These are phyloP conservation scores for Terrapene triunguis DNA, from an alignment of 2,113 vertebrate genomes.

Conservation along the genomic window DNA sequence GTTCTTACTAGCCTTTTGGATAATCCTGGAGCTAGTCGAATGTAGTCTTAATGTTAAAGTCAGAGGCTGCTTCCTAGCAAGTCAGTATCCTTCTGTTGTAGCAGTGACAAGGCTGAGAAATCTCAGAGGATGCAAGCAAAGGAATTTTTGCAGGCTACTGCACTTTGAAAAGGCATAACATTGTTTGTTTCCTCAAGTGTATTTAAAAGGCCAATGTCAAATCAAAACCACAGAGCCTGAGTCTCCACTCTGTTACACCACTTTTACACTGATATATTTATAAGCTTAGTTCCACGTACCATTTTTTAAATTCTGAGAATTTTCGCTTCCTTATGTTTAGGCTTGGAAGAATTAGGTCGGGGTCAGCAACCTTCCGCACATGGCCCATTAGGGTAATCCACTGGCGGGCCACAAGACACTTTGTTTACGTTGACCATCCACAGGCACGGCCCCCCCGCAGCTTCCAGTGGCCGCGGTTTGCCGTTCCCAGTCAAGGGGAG, in stretches of 20 bases:
- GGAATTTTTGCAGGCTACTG: background rate
- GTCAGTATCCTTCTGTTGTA: background rate
- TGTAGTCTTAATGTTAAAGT: background rate
- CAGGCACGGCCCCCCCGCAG: too few relatives aligned
- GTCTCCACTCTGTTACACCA: background rate
- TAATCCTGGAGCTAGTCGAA: background rate
- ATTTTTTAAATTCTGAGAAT: background rate
- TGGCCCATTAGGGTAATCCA: too few relatives aligned
- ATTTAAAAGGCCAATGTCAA: conserved; percentile 20
- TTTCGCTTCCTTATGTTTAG: background rate
- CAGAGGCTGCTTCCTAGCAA: background rate
- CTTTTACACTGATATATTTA: background rate
- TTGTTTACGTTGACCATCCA: too few relatives aligned
- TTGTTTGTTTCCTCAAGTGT: background rate
- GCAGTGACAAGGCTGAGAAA: conserved; percentile 3
- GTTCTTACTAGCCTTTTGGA: background rate
- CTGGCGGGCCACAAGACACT: too few relatives aligned
- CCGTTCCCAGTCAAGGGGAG: too few relatives aligned
- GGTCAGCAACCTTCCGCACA: too few relatives aligned
- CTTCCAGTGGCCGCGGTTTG: too few relatives aligned
- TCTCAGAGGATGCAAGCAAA: conserved; percentile 1
- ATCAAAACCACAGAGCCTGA: background rate
- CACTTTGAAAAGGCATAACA: conserved; percentile 26
- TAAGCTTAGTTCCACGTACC: background rate
- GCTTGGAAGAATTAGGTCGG: background rate